These are phyloP conservation scores for Micoletzkya japonica DNA, from an alignment of 2,888 invertebrate species.

Conservation along the genomic window DNA sequence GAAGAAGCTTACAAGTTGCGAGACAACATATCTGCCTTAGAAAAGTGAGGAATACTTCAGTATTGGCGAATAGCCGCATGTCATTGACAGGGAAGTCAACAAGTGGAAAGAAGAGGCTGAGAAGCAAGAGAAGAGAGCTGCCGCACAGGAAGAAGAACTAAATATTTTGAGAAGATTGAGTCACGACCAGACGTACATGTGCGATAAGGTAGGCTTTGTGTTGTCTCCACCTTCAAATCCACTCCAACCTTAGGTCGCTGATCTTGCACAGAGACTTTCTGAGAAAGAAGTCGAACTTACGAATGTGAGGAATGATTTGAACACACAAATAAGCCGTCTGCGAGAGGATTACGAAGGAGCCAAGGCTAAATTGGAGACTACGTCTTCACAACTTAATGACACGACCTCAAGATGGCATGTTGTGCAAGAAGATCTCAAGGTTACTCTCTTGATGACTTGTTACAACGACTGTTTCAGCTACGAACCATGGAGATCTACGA, in stretches of 20 bases:
- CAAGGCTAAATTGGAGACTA: slow-evolving; percentile 5
- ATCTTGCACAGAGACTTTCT: slow-evolving; percentile 20
- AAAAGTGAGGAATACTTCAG: slow-evolving; percentile 31
- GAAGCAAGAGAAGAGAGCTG: slow-evolving; percentile 29
- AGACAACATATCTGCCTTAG: slow-evolving; percentile 30
- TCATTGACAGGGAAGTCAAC: not conserved
- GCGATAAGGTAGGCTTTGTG: slow-evolving; percentile 31
- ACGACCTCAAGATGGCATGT: slow-evolving; percentile 11
- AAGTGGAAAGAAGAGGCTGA: not conserved
- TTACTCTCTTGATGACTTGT: not conserved
- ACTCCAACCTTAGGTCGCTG: slow-evolving; percentile 9
- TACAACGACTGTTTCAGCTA: not conserved
- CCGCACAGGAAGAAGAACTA: slow-evolving; percentile 43
- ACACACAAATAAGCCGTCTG: slow-evolving; percentile 29
- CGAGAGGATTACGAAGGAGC: slow-evolving; percentile 25
- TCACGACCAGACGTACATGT: slow-evolving; percentile 39
- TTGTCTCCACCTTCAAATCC: not conserved
- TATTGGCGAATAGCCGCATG: not conserved
- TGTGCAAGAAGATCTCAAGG: slow-evolving; percentile 17
- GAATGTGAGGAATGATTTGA: slow-evolving; percentile 25
- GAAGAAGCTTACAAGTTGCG: slow-evolving; percentile 44
- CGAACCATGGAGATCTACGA: slow-evolving; percentile 24
- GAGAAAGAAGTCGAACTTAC: slow-evolving; percentile 24
- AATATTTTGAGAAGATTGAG: slow-evolving; percentile 41
- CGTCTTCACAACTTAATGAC: slow-evolving; percentile 10